phyloP scores from a whole-genome alignment of 2,797 vertebrate genomes.

The Acanthiza pusilla region DNA sequence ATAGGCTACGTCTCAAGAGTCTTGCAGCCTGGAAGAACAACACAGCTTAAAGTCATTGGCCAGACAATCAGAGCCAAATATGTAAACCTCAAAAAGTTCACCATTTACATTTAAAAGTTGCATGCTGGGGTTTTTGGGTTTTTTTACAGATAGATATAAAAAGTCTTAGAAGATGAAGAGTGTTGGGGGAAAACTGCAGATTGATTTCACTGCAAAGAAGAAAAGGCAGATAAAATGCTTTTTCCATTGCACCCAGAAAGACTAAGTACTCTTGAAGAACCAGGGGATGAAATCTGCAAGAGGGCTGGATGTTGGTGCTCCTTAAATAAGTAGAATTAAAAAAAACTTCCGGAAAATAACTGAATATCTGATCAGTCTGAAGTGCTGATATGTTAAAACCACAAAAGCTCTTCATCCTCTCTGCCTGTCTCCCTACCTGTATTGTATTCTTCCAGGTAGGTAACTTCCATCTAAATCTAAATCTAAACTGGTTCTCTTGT shows the following conservation, averaged over 20 bases:
- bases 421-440: background rate
- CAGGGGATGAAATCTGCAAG: background rate
- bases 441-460: background rate
- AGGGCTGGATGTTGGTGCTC: background rate
- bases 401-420: background rate
- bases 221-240: background rate
- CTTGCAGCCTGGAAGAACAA: background rate
- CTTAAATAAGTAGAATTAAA: background rate
- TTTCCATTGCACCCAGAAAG: background rate
- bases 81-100: background rate
- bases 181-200: background rate
- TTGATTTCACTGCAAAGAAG: background rate
- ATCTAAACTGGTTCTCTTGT: background rate
- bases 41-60: background rate
- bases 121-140: accelerated
- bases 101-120: background rate
- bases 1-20: background rate
- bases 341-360: background rate
- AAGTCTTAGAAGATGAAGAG: background rate
- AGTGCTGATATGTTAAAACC: background rate
- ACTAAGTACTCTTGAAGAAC: background rate
- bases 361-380: background rate
- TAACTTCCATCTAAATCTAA: background rate
- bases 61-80: background rate
- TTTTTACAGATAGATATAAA: background rate